A percentile compares a stretch with the other conserved stretches of the same genome.
Conservation (phyloP, 2,888 invertebrate species). For the Geotrupes spiniger region DNA sequence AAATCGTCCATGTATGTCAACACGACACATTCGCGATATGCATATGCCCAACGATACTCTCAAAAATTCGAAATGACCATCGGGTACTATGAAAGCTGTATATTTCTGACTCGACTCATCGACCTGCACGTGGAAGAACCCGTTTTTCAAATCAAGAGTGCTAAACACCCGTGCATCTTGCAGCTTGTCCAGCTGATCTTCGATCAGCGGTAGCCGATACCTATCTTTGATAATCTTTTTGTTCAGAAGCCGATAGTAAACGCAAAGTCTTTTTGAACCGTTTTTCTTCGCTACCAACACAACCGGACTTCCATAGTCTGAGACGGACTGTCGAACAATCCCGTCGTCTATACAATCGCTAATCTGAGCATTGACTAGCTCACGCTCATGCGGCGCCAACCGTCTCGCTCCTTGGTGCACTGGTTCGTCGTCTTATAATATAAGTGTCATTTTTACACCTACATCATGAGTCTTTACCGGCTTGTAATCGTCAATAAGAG, state of each 20-base stretch:
- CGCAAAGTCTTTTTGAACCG: slow-evolving; percentile 35
- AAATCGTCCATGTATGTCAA: slow-evolving; percentile 23
- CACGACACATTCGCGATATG: slow-evolving; percentile 40
- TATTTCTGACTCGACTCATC: slow-evolving; percentile 35
- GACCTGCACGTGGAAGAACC: slow-evolving; percentile 41
- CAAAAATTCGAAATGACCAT: slow-evolving; percentile 44
- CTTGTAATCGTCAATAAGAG: slow-evolving; percentile 27
- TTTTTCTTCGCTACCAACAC: slow-evolving; percentile 36
- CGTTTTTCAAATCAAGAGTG: slow-evolving; percentile 38
- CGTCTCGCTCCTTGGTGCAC: slow-evolving; percentile 32
- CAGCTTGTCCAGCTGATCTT: slow-evolving; percentile 41
- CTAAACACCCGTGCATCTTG: slow-evolving; percentile 33
- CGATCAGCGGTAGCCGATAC: slow-evolving; percentile 42
- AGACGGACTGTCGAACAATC: slow-evolving; percentile 36
- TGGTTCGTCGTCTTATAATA: slow-evolving; percentile 35
- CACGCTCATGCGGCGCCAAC: slow-evolving; percentile 28
- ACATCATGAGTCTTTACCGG: slow-evolving; percentile 27
- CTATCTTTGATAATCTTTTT: slow-evolving; percentile 32
- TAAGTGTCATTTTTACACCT: slow-evolving; percentile 32
- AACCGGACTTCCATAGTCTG: slow-evolving; percentile 39
- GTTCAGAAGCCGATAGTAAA: slow-evolving; percentile 45
- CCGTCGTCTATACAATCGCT: slow-evolving; percentile 36
- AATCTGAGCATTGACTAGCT: slow-evolving; percentile 35
- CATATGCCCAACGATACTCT: slow-evolving; percentile 45
- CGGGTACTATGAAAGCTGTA: slow-evolving; percentile 43